Base-by-base conservation (phyloP, 2,113 vertebrate genomes). In the Chelonoidis abingdonii region DNA sequence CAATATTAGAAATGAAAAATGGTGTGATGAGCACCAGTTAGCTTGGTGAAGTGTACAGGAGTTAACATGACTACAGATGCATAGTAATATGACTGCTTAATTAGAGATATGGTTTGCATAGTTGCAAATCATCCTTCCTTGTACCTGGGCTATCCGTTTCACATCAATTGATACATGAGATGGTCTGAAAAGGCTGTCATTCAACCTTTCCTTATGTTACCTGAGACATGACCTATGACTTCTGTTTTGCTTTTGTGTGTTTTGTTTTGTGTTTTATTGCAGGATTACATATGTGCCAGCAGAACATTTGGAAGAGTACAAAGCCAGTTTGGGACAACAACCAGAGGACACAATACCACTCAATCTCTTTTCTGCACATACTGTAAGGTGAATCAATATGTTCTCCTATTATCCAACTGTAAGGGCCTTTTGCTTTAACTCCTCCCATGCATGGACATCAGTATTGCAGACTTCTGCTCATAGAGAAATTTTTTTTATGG, bases 211-310 rank as follows among this genome's bases (percentile, higher is more conserved):
- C 3, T 86, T 54, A 89, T 22, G 84, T 9, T 41, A n/a, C 8
- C 25, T 47, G 72, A 75, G 41, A 8, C 3, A 87, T 29, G 19
- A 80, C 57, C 35, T 38, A 21, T 31, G 38, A 62, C 96, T 44
- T 89, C 92, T 50, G 3, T 86, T 89, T 94, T 95, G 5, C 50
- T 95, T 91, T 93, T 19, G 84, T 90, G 80, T 93, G 44, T 24
- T 84, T 62, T 91, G 2, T 92, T 84, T 62, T 91, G 2, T 92
- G 2, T 98, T 98, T 95, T 98, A 78, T 98, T 98, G 89, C 98
- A 99, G 99, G 97, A 99, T 99, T 97, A 99, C 98, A 0, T 99
- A 99, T 93, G 99, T 99, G 91, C 98, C 99, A 88, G 98, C 98
- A 86, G 99, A 99, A 93, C 98, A 99, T 97, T 98, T 99, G 94